A percentile compares a stretch with the other conserved stretches of the same genome.
These are phyloP conservation scores for Shinisaurus crocodilurus DNA, from an alignment of 2,113 vertebrate species.

Conservation along the genomic window DNA sequence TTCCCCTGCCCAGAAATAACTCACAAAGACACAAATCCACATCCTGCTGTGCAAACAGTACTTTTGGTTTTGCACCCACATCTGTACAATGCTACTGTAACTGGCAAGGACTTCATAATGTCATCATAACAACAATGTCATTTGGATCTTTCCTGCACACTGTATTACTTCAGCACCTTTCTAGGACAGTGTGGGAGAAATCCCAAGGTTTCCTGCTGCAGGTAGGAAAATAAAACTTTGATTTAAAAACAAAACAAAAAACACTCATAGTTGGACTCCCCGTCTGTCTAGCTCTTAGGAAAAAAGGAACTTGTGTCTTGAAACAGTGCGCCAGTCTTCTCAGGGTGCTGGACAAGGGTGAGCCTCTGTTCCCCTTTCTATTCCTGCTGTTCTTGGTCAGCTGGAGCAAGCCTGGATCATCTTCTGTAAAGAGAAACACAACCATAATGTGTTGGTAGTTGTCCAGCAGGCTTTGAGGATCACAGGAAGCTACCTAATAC, in stretches of 20 bases:
- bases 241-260: not conserved
- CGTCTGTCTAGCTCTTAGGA: not conserved
- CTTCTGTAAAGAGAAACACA: not conserved
- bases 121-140: not conserved
- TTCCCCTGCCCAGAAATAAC: not conserved
- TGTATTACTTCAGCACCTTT: not conserved
- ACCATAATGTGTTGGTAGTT: not conserved
- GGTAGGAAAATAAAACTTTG: not conserved
- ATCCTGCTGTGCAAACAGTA: not conserved
- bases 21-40: not conserved
- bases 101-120: not conserved
- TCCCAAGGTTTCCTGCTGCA: not conserved
- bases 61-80: not conserved
- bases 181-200: not conserved
- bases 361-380: not conserved
- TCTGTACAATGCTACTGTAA: not conserved
- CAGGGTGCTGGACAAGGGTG: not conserved
- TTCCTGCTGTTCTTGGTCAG: not conserved
- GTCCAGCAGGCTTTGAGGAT: not conserved
- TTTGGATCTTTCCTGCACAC: not conserved
- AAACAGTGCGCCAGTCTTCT: not conserved
- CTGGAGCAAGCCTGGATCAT: not conserved
- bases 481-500: too few species aligned
- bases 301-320: not conserved
- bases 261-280: too few species aligned